Percentiles rank a stretch among this genome's conserved stretches.
phyloP scores from a whole-genome alignment of 2,113 vertebrate species.

The Bubo blakistoni region DNA sequence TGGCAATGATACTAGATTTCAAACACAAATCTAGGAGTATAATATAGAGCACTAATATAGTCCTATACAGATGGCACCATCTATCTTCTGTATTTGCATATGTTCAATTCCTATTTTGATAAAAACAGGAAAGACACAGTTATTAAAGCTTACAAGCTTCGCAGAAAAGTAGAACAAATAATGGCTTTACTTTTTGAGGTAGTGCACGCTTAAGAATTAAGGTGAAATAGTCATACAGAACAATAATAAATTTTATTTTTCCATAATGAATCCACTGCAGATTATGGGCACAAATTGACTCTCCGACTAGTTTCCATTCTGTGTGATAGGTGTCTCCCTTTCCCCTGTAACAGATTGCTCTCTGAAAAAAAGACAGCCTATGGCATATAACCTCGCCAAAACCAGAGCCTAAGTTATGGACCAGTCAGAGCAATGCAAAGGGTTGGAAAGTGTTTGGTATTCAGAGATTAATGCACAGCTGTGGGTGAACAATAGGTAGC shows the following conservation, averaged over 20 bases:
- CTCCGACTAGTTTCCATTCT: not conserved
- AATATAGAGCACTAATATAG: not conserved
- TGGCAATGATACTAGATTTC: not conserved
- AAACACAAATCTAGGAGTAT: not conserved
- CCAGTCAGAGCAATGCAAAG: not conserved
- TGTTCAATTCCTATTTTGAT: not conserved
- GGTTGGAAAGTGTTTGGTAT: not conserved
- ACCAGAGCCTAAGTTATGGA: not conserved
- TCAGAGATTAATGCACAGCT: not conserved
- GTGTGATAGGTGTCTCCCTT: not conserved
- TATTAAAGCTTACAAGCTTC: not conserved
- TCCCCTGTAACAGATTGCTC: not conserved
- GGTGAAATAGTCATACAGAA: not conserved
- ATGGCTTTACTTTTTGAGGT: not conserved
- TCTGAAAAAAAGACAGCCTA: not conserved
- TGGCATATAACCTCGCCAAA: not conserved
- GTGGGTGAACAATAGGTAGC: not conserved
- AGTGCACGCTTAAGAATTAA: not conserved
- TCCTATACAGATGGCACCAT: not conserved
- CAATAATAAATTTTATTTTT: not conserved
- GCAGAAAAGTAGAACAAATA: not conserved
- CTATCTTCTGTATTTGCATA: not conserved
- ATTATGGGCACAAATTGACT: not conserved
- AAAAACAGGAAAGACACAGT: not conserved
- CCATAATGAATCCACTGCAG: not conserved